Evolutionary conservation across 1,140 invertebrate species (phyloP).

Genomic region (Saxidomus purpurata): DNA sequence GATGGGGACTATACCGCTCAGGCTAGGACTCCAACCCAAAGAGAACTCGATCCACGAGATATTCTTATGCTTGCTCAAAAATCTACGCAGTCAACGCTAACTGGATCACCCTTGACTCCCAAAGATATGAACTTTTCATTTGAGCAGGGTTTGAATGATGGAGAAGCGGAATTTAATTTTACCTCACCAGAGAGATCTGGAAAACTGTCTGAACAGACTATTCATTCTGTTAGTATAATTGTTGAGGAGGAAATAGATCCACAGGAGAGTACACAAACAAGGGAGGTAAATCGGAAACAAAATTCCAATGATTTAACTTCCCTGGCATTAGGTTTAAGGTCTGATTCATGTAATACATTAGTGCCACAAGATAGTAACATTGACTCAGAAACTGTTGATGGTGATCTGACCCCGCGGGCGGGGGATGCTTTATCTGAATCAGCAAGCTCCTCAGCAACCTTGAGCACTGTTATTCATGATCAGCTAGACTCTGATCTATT

Average conservation of each 20-base stretch:
- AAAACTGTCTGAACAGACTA: not conserved
- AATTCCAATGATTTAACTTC: conserved; percentile 34
- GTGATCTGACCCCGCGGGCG: not conserved
- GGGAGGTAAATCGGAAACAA: conserved; percentile 36
- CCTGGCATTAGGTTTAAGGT: not conserved
- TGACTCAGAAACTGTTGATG: conserved; percentile 30
- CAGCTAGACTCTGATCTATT: not conserved
- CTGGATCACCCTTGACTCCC: conserved; percentile 27
- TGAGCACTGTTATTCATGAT: conserved; percentile 23
- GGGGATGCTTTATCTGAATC: conserved; percentile 53
- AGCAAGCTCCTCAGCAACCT: conserved; percentile 29
- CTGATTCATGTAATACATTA: conserved; percentile 54
- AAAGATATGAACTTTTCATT: conserved; percentile 52
- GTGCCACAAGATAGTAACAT: conserved; percentile 23
- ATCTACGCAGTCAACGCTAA: conserved; percentile 42
- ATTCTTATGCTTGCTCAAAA: conserved; percentile 36
- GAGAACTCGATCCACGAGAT: not conserved
- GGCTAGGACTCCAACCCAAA: not conserved
- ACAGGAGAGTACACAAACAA: conserved; percentile 17
- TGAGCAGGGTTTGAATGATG: conserved; percentile 44
- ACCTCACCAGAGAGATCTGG: not conserved
- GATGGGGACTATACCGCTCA: conserved; percentile 51
- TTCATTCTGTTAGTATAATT: conserved; percentile 45
- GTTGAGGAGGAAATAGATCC: conserved; percentile 27
- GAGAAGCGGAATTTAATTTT: conserved; percentile 48